phyloP scores from a whole-genome alignment of 2,797 vertebrate genomes.

The Characodon lateralis region DNA sequence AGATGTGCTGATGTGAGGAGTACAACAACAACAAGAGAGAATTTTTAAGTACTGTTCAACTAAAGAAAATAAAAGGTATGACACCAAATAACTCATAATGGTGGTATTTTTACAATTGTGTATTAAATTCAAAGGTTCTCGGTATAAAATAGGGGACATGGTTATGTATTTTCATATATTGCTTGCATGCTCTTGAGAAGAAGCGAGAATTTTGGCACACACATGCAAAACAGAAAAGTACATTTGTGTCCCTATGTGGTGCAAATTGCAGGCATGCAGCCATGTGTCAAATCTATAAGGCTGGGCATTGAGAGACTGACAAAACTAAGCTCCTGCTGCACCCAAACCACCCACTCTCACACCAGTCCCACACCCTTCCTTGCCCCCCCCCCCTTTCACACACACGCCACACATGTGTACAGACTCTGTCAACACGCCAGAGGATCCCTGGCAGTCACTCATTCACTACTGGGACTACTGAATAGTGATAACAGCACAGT shows the following conservation, averaged over 20 bases:
- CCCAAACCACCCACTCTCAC: not conserved
- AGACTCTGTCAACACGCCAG: constrained; percentile 67
- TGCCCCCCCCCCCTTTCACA: constrained; percentile 7
- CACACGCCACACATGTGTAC: constrained; percentile 47
- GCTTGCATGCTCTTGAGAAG: constrained; percentile 19
- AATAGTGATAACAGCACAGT: constrained; percentile 62
- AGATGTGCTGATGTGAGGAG: constrained; percentile 1
- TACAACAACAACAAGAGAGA: not conserved
- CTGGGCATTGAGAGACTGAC: constrained; percentile 58
- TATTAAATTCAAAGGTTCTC: not conserved
- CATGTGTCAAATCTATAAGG: constrained; percentile 54
- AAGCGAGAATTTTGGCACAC: constrained; percentile 1
- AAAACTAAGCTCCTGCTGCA: constrained; percentile 29
- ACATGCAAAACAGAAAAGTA: constrained; percentile 13
- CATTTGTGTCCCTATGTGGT: constrained; percentile 31
- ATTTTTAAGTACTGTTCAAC: not conserved
- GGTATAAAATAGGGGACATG: not conserved
- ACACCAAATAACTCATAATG: not conserved
- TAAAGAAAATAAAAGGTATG: not conserved
- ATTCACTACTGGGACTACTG: constrained; percentile 57
- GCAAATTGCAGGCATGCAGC: constrained; percentile 58
- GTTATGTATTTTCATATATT: constrained; percentile 14
- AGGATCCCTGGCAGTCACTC: constrained; percentile 68
- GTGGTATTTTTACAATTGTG: not conserved
- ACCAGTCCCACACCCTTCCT: not conserved